phyloP scores from a whole-genome alignment of 1,140 invertebrate genomes.

The Papilio polytes region DNA sequence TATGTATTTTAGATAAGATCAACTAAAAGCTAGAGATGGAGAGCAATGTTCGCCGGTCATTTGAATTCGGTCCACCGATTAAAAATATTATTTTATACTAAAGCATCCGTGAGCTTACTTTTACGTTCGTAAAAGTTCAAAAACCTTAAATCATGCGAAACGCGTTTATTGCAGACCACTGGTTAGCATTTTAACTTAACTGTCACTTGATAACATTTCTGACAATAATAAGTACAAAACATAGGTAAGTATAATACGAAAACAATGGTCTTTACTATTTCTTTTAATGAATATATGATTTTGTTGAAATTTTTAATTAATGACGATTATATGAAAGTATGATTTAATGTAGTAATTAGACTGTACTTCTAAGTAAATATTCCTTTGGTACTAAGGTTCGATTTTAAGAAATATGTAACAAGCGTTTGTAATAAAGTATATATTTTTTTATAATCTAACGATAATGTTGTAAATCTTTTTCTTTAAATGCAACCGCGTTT shows the following conservation, averaged over 20 bases:
- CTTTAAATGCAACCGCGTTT: not conserved
- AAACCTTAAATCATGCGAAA: not conserved
- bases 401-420: too few relatives aligned
- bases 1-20: constrained; percentile 24
- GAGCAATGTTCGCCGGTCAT: not conserved
- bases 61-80: not conserved
- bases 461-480: not conserved
- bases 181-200: not conserved
- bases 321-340: too few relatives aligned
- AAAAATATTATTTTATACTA: not conserved
- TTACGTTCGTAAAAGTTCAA: constrained; percentile 1
- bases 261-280: not conserved
- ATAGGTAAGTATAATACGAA: not conserved
- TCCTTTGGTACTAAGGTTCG: too few relatives aligned
- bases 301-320: too few relatives aligned
- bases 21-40: not conserved
- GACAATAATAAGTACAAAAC: not conserved
- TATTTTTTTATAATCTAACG: too few relatives aligned
- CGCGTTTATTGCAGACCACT: not conserved
- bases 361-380: too few relatives aligned
- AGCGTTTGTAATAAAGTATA: too few relatives aligned
- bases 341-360: too few relatives aligned
- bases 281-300: not conserved
- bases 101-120: not conserved
- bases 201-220: constrained; percentile 1